phyloP scores from a whole-genome alignment of 2,888 invertebrate species.

The Agriopis marginaria region DNA sequence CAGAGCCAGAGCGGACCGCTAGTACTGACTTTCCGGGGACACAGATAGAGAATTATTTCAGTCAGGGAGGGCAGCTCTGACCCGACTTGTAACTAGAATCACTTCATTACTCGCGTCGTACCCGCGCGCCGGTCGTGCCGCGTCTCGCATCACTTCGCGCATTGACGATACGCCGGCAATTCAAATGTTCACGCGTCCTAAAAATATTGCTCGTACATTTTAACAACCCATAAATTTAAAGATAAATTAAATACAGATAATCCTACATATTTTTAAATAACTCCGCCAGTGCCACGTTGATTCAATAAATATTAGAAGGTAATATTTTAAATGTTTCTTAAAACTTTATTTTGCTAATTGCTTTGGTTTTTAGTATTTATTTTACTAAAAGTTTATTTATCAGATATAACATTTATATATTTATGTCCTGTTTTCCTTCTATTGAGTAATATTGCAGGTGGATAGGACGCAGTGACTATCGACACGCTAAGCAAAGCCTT shows the following conservation, averaged over 20 bases:
- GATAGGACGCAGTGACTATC: no score
- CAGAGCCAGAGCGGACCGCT: no score
- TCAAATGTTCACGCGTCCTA: conserved; percentile 27
- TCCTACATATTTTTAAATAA: conserved; percentile 19
- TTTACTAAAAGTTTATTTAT: no score
- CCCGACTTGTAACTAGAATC: no score
- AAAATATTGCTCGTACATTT: conserved; percentile 33
- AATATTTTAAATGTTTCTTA: conserved; percentile 10
- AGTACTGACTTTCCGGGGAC: background rate
- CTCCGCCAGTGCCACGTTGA: conserved; percentile 30
- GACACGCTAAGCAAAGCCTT: no score
- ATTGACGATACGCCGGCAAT: conserved; percentile 12
- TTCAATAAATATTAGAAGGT: conserved; percentile 29
- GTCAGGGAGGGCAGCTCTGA: background rate
- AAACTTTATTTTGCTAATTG: no score
- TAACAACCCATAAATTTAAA: conserved; percentile 32
- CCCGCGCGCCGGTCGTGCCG: conserved; percentile 16
- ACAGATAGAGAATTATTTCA: background rate
- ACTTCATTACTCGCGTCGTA: conserved; percentile 20
- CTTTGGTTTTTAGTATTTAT: no score
- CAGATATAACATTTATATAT: no score
- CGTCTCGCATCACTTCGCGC: conserved; percentile 12
- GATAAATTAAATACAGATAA: conserved; percentile 24
- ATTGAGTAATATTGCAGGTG: no score
- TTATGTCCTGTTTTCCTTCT: no score